A percentile compares a stretch with the other conserved stretches of the same genome.
phyloP scores from a whole-genome alignment of 2,888 invertebrate species.

The Eristalis pertinax region DNA sequence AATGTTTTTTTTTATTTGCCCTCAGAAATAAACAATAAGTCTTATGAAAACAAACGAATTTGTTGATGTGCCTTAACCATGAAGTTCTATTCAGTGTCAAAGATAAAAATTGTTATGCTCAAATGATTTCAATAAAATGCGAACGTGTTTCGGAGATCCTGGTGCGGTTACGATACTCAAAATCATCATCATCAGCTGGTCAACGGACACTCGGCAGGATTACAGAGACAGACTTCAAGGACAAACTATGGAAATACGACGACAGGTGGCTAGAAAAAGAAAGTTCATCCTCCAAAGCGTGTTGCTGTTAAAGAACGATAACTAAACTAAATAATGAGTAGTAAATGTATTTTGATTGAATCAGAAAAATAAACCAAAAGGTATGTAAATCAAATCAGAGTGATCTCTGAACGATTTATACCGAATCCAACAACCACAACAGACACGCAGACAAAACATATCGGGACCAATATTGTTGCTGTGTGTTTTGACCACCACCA shows the following conservation, averaged over 20 bases:
- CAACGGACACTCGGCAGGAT: conserved; percentile 27
- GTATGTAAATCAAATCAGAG: conserved; percentile 19
- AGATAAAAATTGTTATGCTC: not conserved
- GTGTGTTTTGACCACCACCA: conserved; percentile 21
- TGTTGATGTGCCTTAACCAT: conserved; percentile 64
- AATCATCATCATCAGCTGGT: conserved; percentile 38
- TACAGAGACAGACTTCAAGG: conserved; percentile 29
- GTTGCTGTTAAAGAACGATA: conserved; percentile 16
- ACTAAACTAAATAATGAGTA: not conserved
- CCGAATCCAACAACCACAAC: not conserved
- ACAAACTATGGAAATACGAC: conserved; percentile 62
- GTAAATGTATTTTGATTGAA: not conserved
- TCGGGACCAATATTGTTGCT: conserved; percentile 48
- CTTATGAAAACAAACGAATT: conserved; percentile 1
- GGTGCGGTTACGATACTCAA: conserved; percentile 37
- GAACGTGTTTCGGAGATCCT: conserved; percentile 51
- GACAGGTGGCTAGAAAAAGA: conserved; percentile 69
- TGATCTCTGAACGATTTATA: not conserved
- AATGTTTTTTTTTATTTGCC: not conserved
- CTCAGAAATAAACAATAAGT: conserved; percentile 9
- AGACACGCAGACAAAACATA: not conserved
- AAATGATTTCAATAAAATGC: conserved; percentile 65
- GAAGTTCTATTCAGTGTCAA: conserved; percentile 44
- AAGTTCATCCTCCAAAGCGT: conserved; percentile 45
- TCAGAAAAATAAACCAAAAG: not conserved